Evolutionary conservation across 2,888 invertebrate species (phyloP).

Genomic region (Apamea epomidion): DNA sequence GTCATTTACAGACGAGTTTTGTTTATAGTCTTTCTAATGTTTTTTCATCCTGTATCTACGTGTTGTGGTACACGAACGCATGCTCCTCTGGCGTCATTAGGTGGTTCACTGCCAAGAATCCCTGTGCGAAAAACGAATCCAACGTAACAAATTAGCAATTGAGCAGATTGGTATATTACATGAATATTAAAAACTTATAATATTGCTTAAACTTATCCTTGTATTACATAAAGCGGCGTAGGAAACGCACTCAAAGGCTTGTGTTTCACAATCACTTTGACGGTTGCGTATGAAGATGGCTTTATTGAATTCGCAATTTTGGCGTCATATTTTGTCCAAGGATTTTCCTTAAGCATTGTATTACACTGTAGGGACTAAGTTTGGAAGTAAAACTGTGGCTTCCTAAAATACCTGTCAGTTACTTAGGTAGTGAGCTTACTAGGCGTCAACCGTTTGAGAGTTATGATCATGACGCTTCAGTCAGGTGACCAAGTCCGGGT

Average conservation of each 20-base stretch:
- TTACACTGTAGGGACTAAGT: background rate
- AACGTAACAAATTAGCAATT: constrained; percentile 44
- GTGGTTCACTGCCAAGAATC: constrained; percentile 70
- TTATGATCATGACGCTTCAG: background rate
- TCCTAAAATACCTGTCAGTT: constrained; percentile 4
- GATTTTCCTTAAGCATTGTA: background rate
- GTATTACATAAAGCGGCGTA: constrained; percentile 17
- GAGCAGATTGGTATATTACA: constrained; percentile 42
- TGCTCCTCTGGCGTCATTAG: constrained; percentile 65
- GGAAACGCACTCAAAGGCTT: background rate
- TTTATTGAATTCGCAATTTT: constrained; percentile 18
- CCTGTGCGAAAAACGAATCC: constrained; percentile 51
- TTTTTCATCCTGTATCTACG: constrained; percentile 44
- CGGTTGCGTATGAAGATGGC: constrained; percentile 12
- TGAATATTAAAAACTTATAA: constrained; percentile 38
- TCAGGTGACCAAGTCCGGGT: background rate
- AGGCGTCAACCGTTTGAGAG: background rate
- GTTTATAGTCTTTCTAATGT: constrained; percentile 20
- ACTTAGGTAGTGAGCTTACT: background rate
- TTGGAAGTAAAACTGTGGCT: background rate
- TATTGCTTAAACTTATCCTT: constrained; percentile 14
- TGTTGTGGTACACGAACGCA: constrained; percentile 26
- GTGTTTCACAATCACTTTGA: background rate
- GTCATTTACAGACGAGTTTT: constrained; percentile 29
- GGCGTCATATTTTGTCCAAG: background rate